These are phyloP conservation scores for Mesorhabditis spiculigera DNA, from an alignment of 2,888 invertebrate species.

Conservation along the genomic window DNA sequence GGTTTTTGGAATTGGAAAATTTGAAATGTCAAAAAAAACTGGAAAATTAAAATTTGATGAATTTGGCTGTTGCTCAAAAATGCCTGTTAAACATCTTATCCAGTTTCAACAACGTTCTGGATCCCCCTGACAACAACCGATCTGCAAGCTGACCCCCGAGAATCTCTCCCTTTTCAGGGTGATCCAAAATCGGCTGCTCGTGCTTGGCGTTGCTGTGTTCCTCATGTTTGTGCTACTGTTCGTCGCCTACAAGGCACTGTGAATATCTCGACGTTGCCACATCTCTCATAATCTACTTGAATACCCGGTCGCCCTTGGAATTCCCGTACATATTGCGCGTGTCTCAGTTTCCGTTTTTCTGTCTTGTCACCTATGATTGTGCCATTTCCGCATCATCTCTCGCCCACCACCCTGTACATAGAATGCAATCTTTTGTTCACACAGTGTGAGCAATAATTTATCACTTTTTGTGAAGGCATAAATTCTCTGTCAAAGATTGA, in stretches of 20 bases:
- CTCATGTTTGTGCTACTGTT: constrained; percentile 52
- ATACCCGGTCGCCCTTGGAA: too few relatives aligned
- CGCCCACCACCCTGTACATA: too few relatives aligned
- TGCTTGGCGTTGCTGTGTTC: constrained; percentile 61
- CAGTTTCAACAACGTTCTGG: background rate
- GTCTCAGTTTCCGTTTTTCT: too few relatives aligned
- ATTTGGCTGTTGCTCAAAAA: background rate
- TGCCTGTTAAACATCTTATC: background rate
- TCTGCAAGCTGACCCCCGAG: background rate
- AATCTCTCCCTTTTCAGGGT: constrained; percentile 57
- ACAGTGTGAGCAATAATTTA: too few relatives aligned
- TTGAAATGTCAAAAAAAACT: too few relatives aligned
- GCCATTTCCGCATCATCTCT: too few relatives aligned
- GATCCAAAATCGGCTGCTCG: constrained; percentile 62
- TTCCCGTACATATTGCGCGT: too few relatives aligned
- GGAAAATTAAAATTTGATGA: background rate
- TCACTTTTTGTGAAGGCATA: too few relatives aligned
- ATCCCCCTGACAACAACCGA: background rate
- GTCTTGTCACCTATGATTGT: too few relatives aligned
- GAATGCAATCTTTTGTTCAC: too few relatives aligned
- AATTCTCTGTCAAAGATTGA: too few relatives aligned
- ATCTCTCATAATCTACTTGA: too few relatives aligned
- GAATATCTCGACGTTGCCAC: background rate
- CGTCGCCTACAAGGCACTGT: constrained; percentile 41
- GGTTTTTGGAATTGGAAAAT: background rate